A percentile compares a stretch with the other conserved stretches of the same genome.
These are phyloP conservation scores for Scaptomyza hsui DNA, from an alignment of 1,140 invertebrate species.

Conservation along the genomic window DNA sequence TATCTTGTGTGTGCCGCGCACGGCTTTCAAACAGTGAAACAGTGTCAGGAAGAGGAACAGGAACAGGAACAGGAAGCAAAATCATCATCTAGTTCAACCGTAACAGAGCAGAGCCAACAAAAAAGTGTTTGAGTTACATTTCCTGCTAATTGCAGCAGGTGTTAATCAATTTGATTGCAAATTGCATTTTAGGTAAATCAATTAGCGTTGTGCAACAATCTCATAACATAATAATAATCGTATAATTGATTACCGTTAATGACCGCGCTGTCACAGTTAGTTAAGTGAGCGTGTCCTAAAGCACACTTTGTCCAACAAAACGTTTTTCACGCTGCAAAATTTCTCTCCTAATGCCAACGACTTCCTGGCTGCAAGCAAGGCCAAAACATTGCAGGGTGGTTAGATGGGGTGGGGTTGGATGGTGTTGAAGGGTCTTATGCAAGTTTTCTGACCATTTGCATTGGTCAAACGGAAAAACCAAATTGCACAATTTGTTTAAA, in stretches of 20 bases:
- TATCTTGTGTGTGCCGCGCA: constrained; percentile 61
- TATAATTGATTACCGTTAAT: constrained; percentile 62
- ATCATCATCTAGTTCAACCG: neutral
- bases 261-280: constrained; percentile 38
- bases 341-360: constrained; percentile 46
- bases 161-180: constrained; percentile 52
- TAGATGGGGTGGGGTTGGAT: neutral
- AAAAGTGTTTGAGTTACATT: constrained; percentile 9
- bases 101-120: neutral
- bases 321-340: constrained; percentile 8
- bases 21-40: constrained; percentile 31
- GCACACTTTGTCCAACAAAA: constrained; percentile 18
- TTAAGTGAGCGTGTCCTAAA: constrained; percentile 65
- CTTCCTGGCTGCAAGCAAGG: constrained; percentile 46
- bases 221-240: constrained; percentile 3
- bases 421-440: constrained; percentile 41
- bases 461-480: constrained; percentile 13
- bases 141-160: constrained; percentile 55
- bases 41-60: constrained; percentile 27
- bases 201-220: constrained; percentile 63
- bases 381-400: neutral
- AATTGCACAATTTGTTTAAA: constrained; percentile 55
- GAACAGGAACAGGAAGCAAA: neutral
- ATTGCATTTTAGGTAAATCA: constrained; percentile 60
- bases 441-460: constrained; percentile 23